Evolutionary conservation across 2,888 invertebrate genomes (phyloP).

Genomic region (Sinotaia quadrata): DNA sequence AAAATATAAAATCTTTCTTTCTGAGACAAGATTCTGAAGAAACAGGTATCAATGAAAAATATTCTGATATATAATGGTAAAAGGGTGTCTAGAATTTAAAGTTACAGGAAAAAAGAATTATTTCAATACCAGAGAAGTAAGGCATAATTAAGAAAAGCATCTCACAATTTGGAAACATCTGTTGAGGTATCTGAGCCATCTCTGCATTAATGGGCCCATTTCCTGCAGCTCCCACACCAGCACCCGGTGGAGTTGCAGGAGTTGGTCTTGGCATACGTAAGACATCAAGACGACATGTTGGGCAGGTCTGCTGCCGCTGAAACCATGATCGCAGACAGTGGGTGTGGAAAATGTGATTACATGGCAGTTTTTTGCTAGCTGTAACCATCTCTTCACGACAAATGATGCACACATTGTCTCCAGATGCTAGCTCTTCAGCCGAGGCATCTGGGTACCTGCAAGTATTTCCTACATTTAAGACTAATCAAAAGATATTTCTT

Average conservation of each 20-base stretch:
- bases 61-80: no score
- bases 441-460: constrained; percentile 90
- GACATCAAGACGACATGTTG: constrained; percentile 95
- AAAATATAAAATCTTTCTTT: no score
- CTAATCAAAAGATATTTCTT: background rate
- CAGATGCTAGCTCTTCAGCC: constrained; percentile 86
- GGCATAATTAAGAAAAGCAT: background rate
- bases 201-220: constrained; percentile 5
- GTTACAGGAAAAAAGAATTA: no score
- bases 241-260: constrained; percentile 69
- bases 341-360: constrained; percentile 99
- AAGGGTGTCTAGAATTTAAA: no score
- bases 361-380: constrained; percentile 92
- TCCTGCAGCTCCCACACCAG: constrained; percentile 38
- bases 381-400: constrained; percentile 90
- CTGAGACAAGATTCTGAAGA: no score
- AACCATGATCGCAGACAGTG: constrained; percentile 99
- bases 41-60: no score
- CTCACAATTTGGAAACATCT: constrained; percentile 33
- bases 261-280: constrained; percentile 72
- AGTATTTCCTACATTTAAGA: no score
- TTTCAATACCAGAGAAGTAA: no score
- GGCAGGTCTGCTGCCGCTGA: constrained; percentile 99
- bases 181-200: constrained; percentile 39
- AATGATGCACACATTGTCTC: constrained; percentile 98